Base-by-base conservation (phyloP, 2,797 vertebrate genomes). In the Cichlasoma orientale region DNA sequence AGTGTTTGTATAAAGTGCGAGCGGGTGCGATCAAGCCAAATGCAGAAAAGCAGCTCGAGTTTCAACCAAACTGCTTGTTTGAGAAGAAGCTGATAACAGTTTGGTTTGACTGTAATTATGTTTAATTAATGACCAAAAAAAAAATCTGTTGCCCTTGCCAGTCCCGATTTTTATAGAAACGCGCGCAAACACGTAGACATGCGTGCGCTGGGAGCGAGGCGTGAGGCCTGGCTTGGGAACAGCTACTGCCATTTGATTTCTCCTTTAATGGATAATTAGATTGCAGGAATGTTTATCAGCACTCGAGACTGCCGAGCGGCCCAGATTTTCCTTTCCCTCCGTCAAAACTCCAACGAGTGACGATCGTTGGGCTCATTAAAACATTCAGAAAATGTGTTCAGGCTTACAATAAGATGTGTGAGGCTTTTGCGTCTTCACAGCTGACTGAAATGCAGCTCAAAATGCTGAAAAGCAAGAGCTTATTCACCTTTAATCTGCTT, bases 31-130 rank as follows among this genome's bases (percentile, higher is more conserved):
- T 61, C 66, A 75, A 44, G 88, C 90, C 87, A 87, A 92, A 91
- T 83, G 83, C 53, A 85, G 73, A 57, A 80, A 86, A 76, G 58
- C 74, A 90, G 91, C 93, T 94, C 66, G 13, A 83, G 83, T 93
- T 95, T 93, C 90, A 90, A 90, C 91, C 81, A 75, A 86, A 89
- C 74, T 84, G 87, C 82, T 84, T 86, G 84, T 90, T 92, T 88
- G 89, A 91, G 87, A 81, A 88, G 85, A 90, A 88, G 88, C 89
- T 88, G 93, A 94, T 95, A 95, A 95, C 92, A 90, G 90, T 91
- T 89, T 19, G 69, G 88, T 88, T 92, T 86, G 75, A 88, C 86
- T 90, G 88, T 82, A 93, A 92, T 95, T 94, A 87, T 8, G 41
- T 87, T 93, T 92, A 91, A 95, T 94, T 94, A 94, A 93, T 90